phyloP scores from a whole-genome alignment of 2,888 invertebrate genomes.

The Cryptocheilus praepositus region DNA sequence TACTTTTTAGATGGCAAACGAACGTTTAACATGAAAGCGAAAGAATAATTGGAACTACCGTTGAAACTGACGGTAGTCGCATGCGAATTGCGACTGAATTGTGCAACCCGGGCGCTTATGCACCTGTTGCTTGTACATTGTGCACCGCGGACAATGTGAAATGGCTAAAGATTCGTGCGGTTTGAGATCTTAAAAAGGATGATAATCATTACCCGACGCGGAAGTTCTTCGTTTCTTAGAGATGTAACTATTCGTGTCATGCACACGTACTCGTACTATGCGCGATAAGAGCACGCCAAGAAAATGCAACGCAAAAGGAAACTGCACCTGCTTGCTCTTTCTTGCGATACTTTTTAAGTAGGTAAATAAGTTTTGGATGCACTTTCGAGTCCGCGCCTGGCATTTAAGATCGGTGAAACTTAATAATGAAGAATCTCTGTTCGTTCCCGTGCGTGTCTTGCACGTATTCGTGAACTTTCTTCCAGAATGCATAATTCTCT shows the following conservation, averaged over 20 bases:
- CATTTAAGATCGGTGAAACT: too few relatives aligned
- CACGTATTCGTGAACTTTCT: constrained; percentile 20
- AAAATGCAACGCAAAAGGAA: too few relatives aligned
- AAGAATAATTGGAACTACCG: constrained; percentile 29
- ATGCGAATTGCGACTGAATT: constrained; percentile 30
- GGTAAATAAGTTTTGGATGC: too few relatives aligned
- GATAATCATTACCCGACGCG: constrained; percentile 9
- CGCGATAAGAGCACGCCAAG: too few relatives aligned
- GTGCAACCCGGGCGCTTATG: constrained; percentile 1
- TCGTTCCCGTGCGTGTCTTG: background rate
- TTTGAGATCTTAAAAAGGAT: constrained; percentile 2
- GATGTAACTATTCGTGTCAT: too few relatives aligned
- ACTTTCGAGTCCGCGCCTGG: too few relatives aligned
- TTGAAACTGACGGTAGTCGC: constrained; percentile 12
- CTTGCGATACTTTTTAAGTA: too few relatives aligned
- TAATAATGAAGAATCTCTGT: background rate
- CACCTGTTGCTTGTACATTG: constrained; percentile 4
- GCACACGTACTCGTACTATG: too few relatives aligned
- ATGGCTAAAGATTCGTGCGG: background rate
- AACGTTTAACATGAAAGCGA: background rate
- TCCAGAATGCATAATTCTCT: constrained; percentile 26
- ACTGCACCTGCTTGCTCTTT: too few relatives aligned
- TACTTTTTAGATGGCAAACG: background rate
- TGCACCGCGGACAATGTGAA: background rate
- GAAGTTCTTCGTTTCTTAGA: too few relatives aligned